A percentile compares a stretch with the other conserved stretches of the same genome.
Evolutionary conservation across 2,888 invertebrate species (phyloP).

Genomic region (Danaus chrysippus): DNA sequence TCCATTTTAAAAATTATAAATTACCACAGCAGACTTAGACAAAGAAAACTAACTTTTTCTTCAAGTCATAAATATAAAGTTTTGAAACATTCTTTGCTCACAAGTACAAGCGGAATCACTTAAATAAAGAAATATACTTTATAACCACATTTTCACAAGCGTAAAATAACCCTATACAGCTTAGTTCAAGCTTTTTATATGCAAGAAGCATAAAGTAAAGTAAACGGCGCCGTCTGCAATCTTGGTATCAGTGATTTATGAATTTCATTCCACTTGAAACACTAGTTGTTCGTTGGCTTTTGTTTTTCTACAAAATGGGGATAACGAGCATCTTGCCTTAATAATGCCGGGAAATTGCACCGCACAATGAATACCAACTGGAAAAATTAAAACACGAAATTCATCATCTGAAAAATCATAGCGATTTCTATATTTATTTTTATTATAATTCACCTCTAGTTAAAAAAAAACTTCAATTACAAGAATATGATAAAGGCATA

Average conservation of each 20-base stretch:
- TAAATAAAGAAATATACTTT: slow-evolving; percentile 3
- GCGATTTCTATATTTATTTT: slow-evolving; percentile 30
- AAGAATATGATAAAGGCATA: too few species aligned
- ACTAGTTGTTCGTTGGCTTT: slow-evolving; percentile 47
- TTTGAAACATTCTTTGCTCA: not conserved
- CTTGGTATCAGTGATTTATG: slow-evolving; percentile 63
- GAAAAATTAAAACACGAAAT: not conserved
- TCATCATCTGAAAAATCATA: slow-evolving; percentile 28
- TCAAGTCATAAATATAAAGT: too few species aligned
- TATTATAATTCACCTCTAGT: not conserved
- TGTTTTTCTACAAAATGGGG: slow-evolving; percentile 55
- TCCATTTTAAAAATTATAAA: too few species aligned
- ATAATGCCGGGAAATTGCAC: slow-evolving; percentile 50
- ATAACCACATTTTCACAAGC: slow-evolving; percentile 20
- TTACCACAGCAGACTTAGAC: too few species aligned
- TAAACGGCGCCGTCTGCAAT: slow-evolving; percentile 50
- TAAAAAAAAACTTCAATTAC: not conserved
- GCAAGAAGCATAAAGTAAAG: slow-evolving; percentile 54
- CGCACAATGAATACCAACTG: slow-evolving; percentile 28
- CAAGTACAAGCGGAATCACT: slow-evolving; percentile 3
- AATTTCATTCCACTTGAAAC: slow-evolving; percentile 65
- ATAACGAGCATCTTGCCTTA: slow-evolving; percentile 63
- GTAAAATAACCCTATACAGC: slow-evolving; percentile 29
- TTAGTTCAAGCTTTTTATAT: slow-evolving; percentile 40
- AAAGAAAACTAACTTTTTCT: too few species aligned